Evolutionary conservation across 2,888 invertebrate species (phyloP).

Genomic region (Eupsilia transversa): DNA sequence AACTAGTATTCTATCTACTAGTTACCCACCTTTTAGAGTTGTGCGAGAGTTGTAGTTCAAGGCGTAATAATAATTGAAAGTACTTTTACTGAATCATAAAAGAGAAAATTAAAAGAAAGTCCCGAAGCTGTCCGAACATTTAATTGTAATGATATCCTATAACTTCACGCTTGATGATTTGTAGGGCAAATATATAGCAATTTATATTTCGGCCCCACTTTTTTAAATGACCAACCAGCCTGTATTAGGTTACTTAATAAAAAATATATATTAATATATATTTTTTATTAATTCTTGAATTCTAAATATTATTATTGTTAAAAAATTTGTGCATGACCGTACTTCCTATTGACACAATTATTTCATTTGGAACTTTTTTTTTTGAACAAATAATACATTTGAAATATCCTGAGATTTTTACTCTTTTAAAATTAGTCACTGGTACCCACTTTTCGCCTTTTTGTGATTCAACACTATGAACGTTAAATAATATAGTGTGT

Average conservation of each 20-base stretch:
- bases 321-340: slow-evolving; percentile 17
- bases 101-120: slow-evolving; percentile 55
- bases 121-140: slow-evolving; percentile 11
- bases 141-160: slow-evolving; percentile 44
- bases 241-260: too few relatives aligned
- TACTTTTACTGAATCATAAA: slow-evolving; percentile 41
- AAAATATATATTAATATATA: too few relatives aligned
- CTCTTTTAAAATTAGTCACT: background rate
- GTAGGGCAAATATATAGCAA: slow-evolving; percentile 18
- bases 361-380: background rate
- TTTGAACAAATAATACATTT: background rate
- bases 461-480: background rate
- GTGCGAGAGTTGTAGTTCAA: slow-evolving; percentile 1
- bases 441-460: background rate
- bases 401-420: background rate
- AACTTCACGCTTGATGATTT: slow-evolving; percentile 42
- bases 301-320: background rate
- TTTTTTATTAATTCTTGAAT: too few relatives aligned
- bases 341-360: background rate
- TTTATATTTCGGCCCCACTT: background rate
- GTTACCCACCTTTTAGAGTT: background rate
- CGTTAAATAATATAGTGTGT: background rate
- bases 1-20: background rate
- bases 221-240: background rate
- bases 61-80: slow-evolving; percentile 38